Evolutionary conservation across 2,888 invertebrate genomes (phyloP).

Genomic region (Rotaria sp.): DNA sequence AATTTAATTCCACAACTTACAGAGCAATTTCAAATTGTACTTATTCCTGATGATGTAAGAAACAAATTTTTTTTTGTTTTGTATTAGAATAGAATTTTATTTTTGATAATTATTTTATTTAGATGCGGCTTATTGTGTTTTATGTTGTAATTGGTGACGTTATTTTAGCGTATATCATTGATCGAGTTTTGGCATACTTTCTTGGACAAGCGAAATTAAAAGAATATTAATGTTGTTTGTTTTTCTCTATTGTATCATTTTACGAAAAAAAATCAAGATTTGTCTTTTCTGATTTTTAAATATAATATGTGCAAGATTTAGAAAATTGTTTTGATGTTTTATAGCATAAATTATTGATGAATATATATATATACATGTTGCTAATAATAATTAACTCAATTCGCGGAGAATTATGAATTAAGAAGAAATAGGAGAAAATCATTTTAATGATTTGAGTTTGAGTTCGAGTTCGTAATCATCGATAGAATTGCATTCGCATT

Average conservation of each 20-base stretch:
- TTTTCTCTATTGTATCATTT: conserved; percentile 22
- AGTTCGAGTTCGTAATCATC: no score
- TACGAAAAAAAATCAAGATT: not conserved
- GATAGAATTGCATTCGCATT: no score
- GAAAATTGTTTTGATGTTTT: not conserved
- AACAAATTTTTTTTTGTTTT: not conserved
- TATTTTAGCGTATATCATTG: conserved; percentile 32
- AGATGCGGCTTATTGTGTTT: conserved; percentile 36
- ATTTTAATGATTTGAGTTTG: no score
- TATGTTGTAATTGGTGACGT: conserved; percentile 36
- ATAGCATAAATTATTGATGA: not conserved
- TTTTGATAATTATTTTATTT: not conserved
- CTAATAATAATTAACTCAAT: not conserved
- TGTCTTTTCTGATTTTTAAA: not conserved
- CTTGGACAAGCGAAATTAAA: conserved; percentile 38
- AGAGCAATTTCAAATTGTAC: conserved; percentile 84
- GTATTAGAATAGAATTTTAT: not conserved
- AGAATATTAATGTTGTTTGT: conserved; percentile 29
- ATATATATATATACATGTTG: not conserved
- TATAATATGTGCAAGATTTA: not conserved
- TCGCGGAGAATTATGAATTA: no score
- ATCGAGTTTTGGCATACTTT: conserved; percentile 35
- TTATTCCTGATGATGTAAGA: conserved; percentile 78
- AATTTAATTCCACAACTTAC: conserved; percentile 77
- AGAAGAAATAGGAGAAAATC: no score